A percentile compares a stretch with the other conserved stretches of the same genome.
phyloP scores from a whole-genome alignment of 2,113 vertebrate species.

The Cnemophilus loriae region DNA sequence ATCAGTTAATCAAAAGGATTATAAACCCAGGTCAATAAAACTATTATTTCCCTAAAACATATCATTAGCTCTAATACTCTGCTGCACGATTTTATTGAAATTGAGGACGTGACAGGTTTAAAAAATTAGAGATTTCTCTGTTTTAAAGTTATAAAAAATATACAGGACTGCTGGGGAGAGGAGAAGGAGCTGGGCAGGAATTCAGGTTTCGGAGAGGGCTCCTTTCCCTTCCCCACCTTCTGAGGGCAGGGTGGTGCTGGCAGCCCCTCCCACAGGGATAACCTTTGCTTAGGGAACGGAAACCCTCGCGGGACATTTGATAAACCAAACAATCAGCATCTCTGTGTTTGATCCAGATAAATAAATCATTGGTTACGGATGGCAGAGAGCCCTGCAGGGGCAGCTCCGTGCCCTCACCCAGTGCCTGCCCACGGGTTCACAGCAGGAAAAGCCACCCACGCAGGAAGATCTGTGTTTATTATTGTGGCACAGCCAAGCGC shows the following conservation, averaged over 20 bases:
- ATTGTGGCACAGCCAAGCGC: rapidly evolving
- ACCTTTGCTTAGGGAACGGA: rapidly evolving
- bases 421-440: too few species aligned
- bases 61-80: not conserved
- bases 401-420: not conserved
- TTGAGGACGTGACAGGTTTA: not conserved
- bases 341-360: not conserved
- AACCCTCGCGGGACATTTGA: rapidly evolving
- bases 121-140: not conserved
- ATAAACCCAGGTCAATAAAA: not conserved
- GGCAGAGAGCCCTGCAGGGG: not conserved
- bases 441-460: rapidly evolving
- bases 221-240: rapidly evolving
- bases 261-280: rapidly evolving
- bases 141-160: not conserved
- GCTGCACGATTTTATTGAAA: not conserved
- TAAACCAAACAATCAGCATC: rapidly evolving
- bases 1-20: not conserved
- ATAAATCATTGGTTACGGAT: rapidly evolving
- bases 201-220: not conserved
- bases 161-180: rapidly evolving
- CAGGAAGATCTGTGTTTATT: rapidly evolving
- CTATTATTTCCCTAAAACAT: not conserved
- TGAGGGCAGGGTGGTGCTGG: not conserved
- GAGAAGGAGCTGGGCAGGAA: not conserved